Percentiles rank a stretch among this genome's conserved stretches.
These are phyloP conservation scores for Hoplias malabaricus DNA, from an alignment of 2,113 vertebrate species.

Conservation along the genomic window DNA sequence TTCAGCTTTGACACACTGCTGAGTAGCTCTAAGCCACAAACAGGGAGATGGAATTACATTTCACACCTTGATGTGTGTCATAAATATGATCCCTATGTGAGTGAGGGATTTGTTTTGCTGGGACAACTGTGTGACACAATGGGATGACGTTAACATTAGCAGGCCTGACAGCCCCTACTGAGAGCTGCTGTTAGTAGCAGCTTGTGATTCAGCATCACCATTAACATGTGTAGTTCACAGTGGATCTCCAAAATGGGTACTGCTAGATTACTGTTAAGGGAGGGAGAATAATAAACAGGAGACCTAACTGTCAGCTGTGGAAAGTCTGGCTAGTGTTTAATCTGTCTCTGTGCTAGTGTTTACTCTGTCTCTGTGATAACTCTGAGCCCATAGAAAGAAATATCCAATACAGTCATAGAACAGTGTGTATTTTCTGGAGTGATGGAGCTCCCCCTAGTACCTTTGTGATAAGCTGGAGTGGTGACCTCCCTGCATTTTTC, in stretches of 20 bases:
- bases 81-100: constrained; percentile 6
- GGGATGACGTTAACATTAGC: constrained; percentile 1
- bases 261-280: constrained; percentile 22
- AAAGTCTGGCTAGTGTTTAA: background rate
- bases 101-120: background rate
- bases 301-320: background rate
- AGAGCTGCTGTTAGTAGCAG: background rate
- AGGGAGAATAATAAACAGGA: background rate
- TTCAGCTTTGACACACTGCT: constrained; percentile 11
- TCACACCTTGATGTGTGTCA: constrained; percentile 16
- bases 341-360: background rate
- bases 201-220: background rate
- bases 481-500: no score
- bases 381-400: background rate
- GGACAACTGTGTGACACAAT: constrained; percentile 6
- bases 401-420: no score
- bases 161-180: background rate
- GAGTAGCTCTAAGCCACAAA: background rate
- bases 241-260: constrained; percentile 1
- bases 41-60: constrained; percentile 12
- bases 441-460: no score
- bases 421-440: no score
- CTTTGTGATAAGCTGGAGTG: no score
- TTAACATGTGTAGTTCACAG: constrained; percentile 6
- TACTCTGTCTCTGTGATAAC: background rate